Base-by-base conservation (phyloP, 2,797 vertebrate genomes). In the Parambassis ranga region DNA sequence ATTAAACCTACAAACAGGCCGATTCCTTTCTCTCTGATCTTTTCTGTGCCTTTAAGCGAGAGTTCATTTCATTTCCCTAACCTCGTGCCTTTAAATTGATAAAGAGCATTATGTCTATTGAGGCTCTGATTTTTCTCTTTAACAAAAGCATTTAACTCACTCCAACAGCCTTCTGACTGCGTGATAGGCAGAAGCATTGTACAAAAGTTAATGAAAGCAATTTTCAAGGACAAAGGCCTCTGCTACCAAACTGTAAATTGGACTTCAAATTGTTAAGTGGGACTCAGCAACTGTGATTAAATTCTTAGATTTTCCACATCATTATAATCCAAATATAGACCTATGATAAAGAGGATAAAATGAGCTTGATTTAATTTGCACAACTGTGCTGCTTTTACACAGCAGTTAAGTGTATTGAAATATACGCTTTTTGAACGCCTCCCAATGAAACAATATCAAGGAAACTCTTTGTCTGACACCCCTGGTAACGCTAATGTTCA, bases 151-250 rank as follows among this genome's bases (percentile, higher is more conserved):
- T 81, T 81, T 49, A 77, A 44, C 20, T 46, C 53, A 19, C 61
- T 65, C 48, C 49, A 55, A 61, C 63, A 71, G 26, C 58, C 44
- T 60, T 75, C 46, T 79, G 69, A 82, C 77, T 66, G 46, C 5
- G 52, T 73, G 53, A 82, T 75, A 65, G 78, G 65, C 77, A 86
- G 68, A 56, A 58, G 64, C 74, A 73, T 42, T 47, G 56, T 42
- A 70, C 47, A 79, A 75, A 81, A 77, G 71, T 80, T 83, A 87
- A 86, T 83, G 43, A 70, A 82, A 79, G 82, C 82, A 75, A 82
- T 89, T 88, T 89, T 82, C 77, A 65, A 84, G 83, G 85, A 86
- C 85, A 87, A 85, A 63, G 65, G 65, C 63, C 31, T 69, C 62
- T 60, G 56, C 70, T 59, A 51, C 79, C 66, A 62, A 89, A 65